Evolutionary conservation across 1,140 invertebrate genomes (phyloP), one percentile per base, ranked within the genome.

Genomic region (Drosophila oshimai): DNA sequence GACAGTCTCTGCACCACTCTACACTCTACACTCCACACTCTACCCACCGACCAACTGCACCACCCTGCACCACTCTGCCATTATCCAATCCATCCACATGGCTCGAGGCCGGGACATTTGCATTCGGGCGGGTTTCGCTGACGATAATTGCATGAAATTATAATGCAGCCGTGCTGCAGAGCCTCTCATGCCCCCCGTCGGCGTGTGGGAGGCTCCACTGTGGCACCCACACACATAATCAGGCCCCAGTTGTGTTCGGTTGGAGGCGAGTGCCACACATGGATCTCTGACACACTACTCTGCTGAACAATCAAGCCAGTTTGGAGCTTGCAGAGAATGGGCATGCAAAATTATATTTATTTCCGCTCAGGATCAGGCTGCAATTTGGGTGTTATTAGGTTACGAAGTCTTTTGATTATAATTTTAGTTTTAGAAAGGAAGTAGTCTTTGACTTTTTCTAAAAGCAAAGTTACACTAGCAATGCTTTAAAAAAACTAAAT

Each of bases 91-190:
- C 67, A 72, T 61, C 53, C 68, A 71, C 36, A 60, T 60, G 29
- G 58, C 41, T 46, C 24, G 39, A 41, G 61, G 72, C 44, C 50
- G 61, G 46, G 20, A 29, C 58, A 72, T 80, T 79, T 79, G 76
- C 76, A 79, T 79, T 22, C 22, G n/a, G 26, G 28, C 18, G 22
- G 37, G n/a, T 41, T 36, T 54, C 69, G 22, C 36, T 57, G 74
- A 87, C 83, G 83, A 88, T 87, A 87, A 87, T 87, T 87, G 83
- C 81, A 87, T 87, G 81, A 87, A 87, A 88, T 87, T 87, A 87
- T 87, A 88, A 87, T 87, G 83, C 77, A 81, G 68, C 65, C 73
- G 68, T 46, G 69, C 37, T 46, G 29, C 22, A 22, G 17, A 36
- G 62, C 17, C 57, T 64, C 57, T 42, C 10, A 18, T 44, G 7